A percentile compares a stretch with the other conserved stretches of the same genome.
phyloP scores from a whole-genome alignment of 2,113 vertebrate genomes.

The Axis porcinus region DNA sequence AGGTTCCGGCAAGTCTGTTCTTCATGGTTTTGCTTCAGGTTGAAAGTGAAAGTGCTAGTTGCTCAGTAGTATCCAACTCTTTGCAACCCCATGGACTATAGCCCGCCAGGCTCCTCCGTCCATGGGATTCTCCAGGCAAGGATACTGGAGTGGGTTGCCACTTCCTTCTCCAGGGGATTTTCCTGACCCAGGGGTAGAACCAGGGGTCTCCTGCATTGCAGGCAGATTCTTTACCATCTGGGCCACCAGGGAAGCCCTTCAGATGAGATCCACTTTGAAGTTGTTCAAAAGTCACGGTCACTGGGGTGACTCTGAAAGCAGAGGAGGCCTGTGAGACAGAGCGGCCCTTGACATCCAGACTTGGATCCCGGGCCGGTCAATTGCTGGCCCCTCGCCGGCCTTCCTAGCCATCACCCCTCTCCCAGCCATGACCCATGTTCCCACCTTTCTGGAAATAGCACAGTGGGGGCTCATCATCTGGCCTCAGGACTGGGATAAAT shows the following conservation, averaged over 20 bases:
- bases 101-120: neutral
- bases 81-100: neutral
- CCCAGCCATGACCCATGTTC: rapidly evolving
- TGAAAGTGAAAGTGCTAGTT: neutral
- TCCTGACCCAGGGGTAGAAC: neutral
- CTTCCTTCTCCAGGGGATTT: neutral
- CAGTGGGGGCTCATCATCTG: too few relatives aligned
- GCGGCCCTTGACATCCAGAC: rapidly evolving
- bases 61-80: neutral
- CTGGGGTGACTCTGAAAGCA: neutral
- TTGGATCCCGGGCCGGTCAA: rapidly evolving
- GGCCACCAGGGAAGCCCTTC: neutral
- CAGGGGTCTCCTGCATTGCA: neutral
- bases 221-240: neutral
- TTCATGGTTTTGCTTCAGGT: neutral
- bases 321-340: neutral
- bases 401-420: rapidly evolving
- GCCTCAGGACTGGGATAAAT: neutral
- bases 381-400: rapidly evolving
- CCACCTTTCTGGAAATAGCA: neutral
- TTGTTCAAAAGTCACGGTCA: neutral
- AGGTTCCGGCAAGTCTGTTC: neutral
- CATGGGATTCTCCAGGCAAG: neutral
- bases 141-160: neutral
- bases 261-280: neutral